phyloP scores from a whole-genome alignment of 2,797 vertebrate species.

The Gephyroberyx darwinii region DNA sequence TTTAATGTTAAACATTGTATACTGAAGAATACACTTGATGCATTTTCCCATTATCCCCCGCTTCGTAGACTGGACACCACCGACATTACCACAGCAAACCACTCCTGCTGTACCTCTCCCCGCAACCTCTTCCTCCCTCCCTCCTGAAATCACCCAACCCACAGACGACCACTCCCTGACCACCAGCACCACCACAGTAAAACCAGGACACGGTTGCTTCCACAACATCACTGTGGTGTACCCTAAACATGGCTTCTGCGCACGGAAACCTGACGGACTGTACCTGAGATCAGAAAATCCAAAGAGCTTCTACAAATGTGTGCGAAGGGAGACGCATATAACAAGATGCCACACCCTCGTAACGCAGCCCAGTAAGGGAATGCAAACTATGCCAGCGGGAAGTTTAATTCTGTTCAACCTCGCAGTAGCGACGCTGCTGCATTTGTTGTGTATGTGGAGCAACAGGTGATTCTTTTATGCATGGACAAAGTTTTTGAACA shows the following conservation, averaged over 20 bases:
- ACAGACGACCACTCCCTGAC: not conserved
- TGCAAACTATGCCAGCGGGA: not conserved
- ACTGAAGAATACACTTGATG: not conserved
- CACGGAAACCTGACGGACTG: conserved; percentile 52
- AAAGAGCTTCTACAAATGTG: conserved; percentile 57
- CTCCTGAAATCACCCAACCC: conserved; percentile 9
- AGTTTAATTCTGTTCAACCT: conserved; percentile 6
- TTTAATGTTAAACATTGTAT: not conserved
- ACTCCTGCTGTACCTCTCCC: not conserved
- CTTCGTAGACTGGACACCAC: conserved; percentile 23
- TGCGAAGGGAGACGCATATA: conserved; percentile 44
- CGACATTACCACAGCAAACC: conserved; percentile 10
- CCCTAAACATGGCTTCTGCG: conserved; percentile 60
- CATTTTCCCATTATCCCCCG: not conserved
- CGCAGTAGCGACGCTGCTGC: not conserved
- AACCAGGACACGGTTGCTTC: conserved; percentile 18
- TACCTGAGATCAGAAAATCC: conserved; percentile 40
- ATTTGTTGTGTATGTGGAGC: conserved; percentile 14
- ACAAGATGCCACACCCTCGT: conserved; percentile 54
- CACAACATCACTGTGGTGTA: conserved; percentile 48
- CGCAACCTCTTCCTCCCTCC: conserved; percentile 6
- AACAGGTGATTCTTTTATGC: conserved; percentile 1
- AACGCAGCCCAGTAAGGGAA: conserved; percentile 9
- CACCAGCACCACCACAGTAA: not conserved
- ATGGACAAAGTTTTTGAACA: not conserved